Evolutionary conservation across 2,113 vertebrate species (phyloP).

Genomic region (Scatophagus argus): DNA sequence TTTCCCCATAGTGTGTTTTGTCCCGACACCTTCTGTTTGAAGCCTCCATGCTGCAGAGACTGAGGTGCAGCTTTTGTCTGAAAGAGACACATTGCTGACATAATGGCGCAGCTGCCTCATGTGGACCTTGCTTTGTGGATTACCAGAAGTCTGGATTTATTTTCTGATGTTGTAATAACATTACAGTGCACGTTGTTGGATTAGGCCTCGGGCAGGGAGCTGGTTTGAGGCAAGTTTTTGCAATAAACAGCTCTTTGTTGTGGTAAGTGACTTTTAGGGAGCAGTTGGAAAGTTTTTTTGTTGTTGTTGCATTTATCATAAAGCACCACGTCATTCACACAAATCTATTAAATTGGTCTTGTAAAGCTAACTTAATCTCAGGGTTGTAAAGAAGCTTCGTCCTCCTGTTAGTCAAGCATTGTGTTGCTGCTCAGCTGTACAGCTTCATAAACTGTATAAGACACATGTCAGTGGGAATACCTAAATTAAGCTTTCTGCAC

Average conservation of each 20-base stretch:
- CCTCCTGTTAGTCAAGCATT: slow-evolving; percentile 14
- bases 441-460: background rate
- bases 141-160: slow-evolving; percentile 76
- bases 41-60: background rate
- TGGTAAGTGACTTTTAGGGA: slow-evolving; percentile 58
- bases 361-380: slow-evolving; percentile 46
- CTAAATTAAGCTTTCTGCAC: slow-evolving; percentile 2
- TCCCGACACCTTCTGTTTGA: background rate
- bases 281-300: slow-evolving; percentile 30
- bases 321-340: slow-evolving; percentile 28
- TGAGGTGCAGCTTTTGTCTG: slow-evolving; percentile 28
- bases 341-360: slow-evolving; percentile 37
- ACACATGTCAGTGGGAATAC: background rate
- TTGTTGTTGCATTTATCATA: slow-evolving; percentile 35
- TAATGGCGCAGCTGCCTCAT: slow-evolving; percentile 63
- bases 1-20: slow-evolving; percentile 4
- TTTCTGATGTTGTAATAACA: slow-evolving; percentile 71
- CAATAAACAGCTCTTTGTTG: slow-evolving; percentile 74
- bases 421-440: slow-evolving; percentile 24
- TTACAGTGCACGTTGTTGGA: slow-evolving; percentile 61
- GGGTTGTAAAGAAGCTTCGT: slow-evolving; percentile 42
- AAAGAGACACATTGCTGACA: slow-evolving; percentile 52
- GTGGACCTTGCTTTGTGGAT: slow-evolving; percentile 71
- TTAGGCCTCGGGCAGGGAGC: slow-evolving; percentile 56
- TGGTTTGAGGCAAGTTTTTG: slow-evolving; percentile 39